Percentiles rank a stretch among this genome's conserved stretches.
phyloP scores from a whole-genome alignment of 2,888 invertebrate species.

The Dicranocentrus wangi region DNA sequence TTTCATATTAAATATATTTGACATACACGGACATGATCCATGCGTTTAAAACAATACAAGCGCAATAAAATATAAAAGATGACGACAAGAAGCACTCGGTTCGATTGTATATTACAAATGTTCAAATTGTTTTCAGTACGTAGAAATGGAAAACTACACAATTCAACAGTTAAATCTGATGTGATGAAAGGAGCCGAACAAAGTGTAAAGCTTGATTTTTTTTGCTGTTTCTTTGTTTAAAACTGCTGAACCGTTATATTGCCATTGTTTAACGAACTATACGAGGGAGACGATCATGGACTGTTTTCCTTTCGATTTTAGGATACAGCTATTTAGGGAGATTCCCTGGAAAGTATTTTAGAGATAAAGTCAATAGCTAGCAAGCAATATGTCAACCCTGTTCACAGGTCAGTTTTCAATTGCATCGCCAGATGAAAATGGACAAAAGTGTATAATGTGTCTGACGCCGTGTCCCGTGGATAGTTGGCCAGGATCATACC shows the following conservation, averaged over 20 bases:
- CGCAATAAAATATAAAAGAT: too few species aligned
- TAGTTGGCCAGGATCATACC: constrained; percentile 57
- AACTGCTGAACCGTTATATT: constrained; percentile 25
- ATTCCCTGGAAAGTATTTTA: neutral
- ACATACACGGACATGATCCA: too few species aligned
- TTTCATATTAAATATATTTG: constrained; percentile 5
- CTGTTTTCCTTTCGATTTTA: constrained; percentile 13
- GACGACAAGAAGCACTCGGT: too few species aligned
- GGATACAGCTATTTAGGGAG: neutral
- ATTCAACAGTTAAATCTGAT: too few species aligned
- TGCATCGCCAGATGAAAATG: constrained; percentile 21
- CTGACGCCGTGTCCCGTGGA: constrained; percentile 59
- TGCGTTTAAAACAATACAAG: too few species aligned
- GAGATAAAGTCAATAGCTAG: constrained; percentile 12
- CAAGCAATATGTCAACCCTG: constrained; percentile 30
- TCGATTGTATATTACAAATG: too few species aligned
- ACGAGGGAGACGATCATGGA: neutral
- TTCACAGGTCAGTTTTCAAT: constrained; percentile 47
- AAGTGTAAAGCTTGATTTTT: neutral
- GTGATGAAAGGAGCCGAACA: too few species aligned
- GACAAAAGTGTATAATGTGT: constrained; percentile 43
- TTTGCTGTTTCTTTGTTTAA: constrained; percentile 20
- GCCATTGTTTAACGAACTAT: neutral
- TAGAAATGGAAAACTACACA: too few species aligned
- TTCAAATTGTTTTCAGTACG: too few species aligned